Conservation (phyloP, 1,140 invertebrate species). For the Heliconius hewitsoni region DNA sequence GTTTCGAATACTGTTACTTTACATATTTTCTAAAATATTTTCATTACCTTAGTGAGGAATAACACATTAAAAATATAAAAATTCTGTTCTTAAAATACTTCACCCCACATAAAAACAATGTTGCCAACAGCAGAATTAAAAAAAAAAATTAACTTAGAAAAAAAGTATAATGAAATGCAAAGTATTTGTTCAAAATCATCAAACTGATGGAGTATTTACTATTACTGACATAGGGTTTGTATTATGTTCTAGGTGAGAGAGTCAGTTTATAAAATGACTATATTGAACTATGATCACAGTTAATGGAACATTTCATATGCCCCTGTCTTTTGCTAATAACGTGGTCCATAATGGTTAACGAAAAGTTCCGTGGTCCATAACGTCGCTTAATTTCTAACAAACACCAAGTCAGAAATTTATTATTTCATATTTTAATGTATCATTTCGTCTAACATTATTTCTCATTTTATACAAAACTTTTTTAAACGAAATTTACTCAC, state of each 20-base stretch:
- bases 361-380: not conserved
- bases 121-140: not conserved
- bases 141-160: not conserved
- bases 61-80: too few relatives aligned
- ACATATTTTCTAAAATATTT: too few relatives aligned
- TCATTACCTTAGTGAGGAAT: too few relatives aligned
- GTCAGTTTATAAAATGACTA: not conserved
- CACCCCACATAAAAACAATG: not conserved
- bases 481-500: too few relatives aligned
- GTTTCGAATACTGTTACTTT: too few relatives aligned
- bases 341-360: constrained; percentile 13
- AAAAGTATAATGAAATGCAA: not conserved
- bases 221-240: too few relatives aligned
- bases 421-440: not conserved
- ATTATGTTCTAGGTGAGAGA: not conserved
- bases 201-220: not conserved
- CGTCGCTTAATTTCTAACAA: constrained; percentile 6
- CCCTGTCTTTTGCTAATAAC: constrained; percentile 13
- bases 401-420: constrained; percentile 1
- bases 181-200: not conserved
- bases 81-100: not conserved
- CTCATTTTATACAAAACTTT: not conserved
- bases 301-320: constrained; percentile 5
- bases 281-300: constrained; percentile 7
- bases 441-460: not conserved